A percentile compares a stretch with the other conserved stretches of the same genome.
phyloP scores from a whole-genome alignment of 2,797 vertebrate species.

The Geotrypetes seraphini region DNA sequence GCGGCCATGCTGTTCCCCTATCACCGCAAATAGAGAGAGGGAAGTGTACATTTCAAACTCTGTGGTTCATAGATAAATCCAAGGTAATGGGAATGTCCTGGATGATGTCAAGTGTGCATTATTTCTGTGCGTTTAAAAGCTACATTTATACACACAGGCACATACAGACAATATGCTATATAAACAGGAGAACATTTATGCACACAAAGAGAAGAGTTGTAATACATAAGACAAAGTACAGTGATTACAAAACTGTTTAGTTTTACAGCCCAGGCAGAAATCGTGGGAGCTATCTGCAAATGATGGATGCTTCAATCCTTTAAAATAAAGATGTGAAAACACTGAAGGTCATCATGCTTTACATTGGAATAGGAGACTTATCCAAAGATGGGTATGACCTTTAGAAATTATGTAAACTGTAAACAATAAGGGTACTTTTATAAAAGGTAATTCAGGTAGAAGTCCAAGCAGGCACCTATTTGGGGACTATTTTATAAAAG shows the following conservation, averaged over 20 bases:
- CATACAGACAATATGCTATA: conserved; percentile 20
- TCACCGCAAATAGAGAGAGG: too few relatives aligned
- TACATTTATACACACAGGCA: conserved; percentile 44
- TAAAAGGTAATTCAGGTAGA: too few relatives aligned
- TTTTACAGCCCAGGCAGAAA: conserved; percentile 19
- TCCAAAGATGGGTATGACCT: too few relatives aligned
- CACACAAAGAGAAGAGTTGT: conserved; percentile 47
- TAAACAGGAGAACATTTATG: conserved; percentile 47
- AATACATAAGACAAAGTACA: conserved; percentile 38
- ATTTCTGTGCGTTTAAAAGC: conserved; percentile 52
- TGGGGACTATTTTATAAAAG: too few relatives aligned
- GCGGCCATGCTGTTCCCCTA: too few relatives aligned
- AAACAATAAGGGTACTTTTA: too few relatives aligned
- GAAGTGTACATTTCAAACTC: conserved; percentile 7
- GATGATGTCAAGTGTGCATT: conserved; percentile 54
- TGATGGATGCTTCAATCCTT: conserved; percentile 8
- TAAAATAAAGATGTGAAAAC: too few relatives aligned
- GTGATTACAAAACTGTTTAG: conserved; percentile 17
- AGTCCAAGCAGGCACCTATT: too few relatives aligned
- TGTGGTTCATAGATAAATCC: conserved; percentile 10
- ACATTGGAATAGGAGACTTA: too few relatives aligned
- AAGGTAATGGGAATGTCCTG: conserved; percentile 22
- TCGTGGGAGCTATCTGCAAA: conserved; percentile 3
- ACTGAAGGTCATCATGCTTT: too few relatives aligned
- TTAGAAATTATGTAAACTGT: too few relatives aligned